Conservation (phyloP, 2,113 vertebrate genomes). For the Pristiophorus japonicus region DNA sequence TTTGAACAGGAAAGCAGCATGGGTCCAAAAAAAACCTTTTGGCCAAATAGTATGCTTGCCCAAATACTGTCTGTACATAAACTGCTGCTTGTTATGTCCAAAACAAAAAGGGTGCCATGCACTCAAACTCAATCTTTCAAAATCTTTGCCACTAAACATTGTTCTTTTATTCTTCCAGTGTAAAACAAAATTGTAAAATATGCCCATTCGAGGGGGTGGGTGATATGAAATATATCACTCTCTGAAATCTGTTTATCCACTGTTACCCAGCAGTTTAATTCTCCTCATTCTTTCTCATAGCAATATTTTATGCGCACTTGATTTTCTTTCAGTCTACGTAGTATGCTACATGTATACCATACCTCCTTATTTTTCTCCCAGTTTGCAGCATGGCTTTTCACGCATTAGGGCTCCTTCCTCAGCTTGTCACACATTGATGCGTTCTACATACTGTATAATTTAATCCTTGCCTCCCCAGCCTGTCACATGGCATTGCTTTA, state of each 20-base stretch:
- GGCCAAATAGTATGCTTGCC: not conserved
- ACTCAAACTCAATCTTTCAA: not conserved
- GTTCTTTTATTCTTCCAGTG: not conserved
- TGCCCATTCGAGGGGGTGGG: not conserved
- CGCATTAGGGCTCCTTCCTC: not conserved
- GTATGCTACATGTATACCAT: not conserved
- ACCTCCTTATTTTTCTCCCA: not conserved
- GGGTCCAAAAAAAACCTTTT: not conserved
- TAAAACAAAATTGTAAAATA: not conserved
- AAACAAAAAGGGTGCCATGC: not conserved
- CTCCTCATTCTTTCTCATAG: not conserved
- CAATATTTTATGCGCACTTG: not conserved
- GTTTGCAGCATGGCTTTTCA: not conserved
- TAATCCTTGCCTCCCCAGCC: not conserved
- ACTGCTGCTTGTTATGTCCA: not conserved
- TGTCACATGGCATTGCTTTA: not conserved
- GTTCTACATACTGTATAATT: not conserved
- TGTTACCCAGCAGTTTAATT: not conserved
- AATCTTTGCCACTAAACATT: not conserved
- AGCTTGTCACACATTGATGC: not conserved
- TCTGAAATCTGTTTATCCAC: not conserved
- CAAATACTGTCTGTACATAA: not conserved
- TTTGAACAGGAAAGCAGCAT: not conserved
- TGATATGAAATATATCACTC: not conserved
- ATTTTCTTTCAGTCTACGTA: not conserved